Evolutionary conservation across 2,888 invertebrate species (phyloP).

Genomic region (Electrophaes corylata): DNA sequence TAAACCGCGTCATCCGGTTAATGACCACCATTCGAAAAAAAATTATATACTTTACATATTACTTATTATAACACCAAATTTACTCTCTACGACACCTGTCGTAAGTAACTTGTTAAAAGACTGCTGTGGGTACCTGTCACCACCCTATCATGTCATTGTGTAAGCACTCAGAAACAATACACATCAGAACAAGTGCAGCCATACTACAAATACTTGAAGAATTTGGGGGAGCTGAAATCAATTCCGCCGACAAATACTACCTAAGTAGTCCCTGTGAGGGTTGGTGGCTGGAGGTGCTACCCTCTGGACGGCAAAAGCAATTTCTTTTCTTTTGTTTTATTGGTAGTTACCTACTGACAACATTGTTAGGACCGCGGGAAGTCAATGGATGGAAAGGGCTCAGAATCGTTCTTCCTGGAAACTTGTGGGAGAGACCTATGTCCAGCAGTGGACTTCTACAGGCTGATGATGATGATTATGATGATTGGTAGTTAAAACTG

Average conservation of each 20-base stretch:
- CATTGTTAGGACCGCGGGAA: no score
- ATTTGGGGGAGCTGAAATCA: constrained; percentile 38
- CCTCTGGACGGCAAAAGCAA: constrained; percentile 10
- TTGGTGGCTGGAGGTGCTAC: constrained; percentile 4
- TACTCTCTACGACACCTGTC: not conserved
- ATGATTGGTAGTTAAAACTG: no score
- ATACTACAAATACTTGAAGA: constrained; percentile 27
- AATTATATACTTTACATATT: no score
- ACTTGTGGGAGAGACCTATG: no score
- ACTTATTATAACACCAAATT: not conserved
- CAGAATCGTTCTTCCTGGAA: no score
- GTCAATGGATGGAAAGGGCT: no score
- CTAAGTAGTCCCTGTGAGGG: constrained; percentile 36
- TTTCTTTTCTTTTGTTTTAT: no score
- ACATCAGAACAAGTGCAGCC: constrained; percentile 38
- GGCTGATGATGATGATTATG: no score
- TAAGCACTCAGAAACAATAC: constrained; percentile 40
- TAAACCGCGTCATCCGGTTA: no score
- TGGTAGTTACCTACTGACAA: no score
- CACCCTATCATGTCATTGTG: constrained; percentile 26
- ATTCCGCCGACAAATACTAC: constrained; percentile 37
- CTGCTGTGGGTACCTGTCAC: constrained; percentile 20
- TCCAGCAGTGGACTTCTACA: no score
- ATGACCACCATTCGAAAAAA: no score
- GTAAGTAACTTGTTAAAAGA: not conserved